Percentiles rank a stretch among this genome's conserved stretches.
phyloP scores from a whole-genome alignment of 2,888 invertebrate genomes.

The Lasioglossum villosulum region DNA sequence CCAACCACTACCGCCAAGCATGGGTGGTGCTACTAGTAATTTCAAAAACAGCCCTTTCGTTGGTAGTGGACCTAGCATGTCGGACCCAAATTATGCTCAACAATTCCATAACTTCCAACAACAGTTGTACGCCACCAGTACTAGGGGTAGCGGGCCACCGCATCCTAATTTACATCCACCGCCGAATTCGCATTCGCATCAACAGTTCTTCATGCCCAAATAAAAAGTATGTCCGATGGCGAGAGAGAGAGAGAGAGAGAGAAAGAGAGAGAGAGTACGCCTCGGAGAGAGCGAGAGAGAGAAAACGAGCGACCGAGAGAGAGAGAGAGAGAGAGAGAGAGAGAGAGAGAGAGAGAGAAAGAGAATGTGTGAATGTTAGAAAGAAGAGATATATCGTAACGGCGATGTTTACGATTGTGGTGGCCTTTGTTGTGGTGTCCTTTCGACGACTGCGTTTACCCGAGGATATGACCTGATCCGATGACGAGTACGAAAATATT shows the following conservation, averaged over 20 bases:
- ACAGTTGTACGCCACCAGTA: slow-evolving; percentile 95
- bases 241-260: slow-evolving; percentile 8
- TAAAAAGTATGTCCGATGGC: slow-evolving; percentile 68
- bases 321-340: neutral
- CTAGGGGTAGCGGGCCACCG: slow-evolving; percentile 86
- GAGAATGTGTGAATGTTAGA: slow-evolving; percentile 6
- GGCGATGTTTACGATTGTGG: slow-evolving; percentile 60
- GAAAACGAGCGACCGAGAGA: neutral
- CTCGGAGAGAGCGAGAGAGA: neutral
- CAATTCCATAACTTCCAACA: slow-evolving; percentile 98
- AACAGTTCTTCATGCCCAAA: slow-evolving; percentile 85
- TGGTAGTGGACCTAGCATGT: slow-evolving; percentile 93
- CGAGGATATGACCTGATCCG: slow-evolving; percentile 43
- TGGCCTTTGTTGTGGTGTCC: slow-evolving; percentile 66
- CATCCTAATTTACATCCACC: slow-evolving; percentile 84
- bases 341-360: neutral
- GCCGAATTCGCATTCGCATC: slow-evolving; percentile 82
- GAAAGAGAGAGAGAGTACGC: neutral
- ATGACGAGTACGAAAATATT: slow-evolving; percentile 41
- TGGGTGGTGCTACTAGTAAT: slow-evolving; percentile 88
- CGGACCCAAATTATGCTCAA: slow-evolving; percentile 96
- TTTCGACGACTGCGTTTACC: slow-evolving; percentile 49
- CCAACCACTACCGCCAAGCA: slow-evolving; percentile 91
- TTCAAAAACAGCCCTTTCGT: slow-evolving; percentile 91
- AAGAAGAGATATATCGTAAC: slow-evolving; percentile 44